Evolutionary conservation across 1,140 invertebrate genomes (phyloP), one percentile per base, ranked within the genome.

Genomic region (Capitella teleta): DNA sequence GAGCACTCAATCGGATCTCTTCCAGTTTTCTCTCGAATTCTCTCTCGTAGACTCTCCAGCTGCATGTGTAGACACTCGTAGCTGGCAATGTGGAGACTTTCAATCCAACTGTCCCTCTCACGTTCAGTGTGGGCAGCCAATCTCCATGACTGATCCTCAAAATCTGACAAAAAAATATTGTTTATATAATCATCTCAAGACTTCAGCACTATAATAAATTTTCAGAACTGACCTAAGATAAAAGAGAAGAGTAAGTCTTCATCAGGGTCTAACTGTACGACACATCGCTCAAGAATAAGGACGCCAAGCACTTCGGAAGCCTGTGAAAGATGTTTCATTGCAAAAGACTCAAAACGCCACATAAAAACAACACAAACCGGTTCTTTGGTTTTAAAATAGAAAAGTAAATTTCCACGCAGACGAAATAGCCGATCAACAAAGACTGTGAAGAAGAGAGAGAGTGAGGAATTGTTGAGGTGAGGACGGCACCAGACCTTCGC

Each of bases 391-490:
- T 93, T 93, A 67, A 93, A 84, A 73, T 93, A 95, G 76, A 97
- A 95, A 42, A 97, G 73, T 3, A 95, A 73, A 75, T 95, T 95
- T 47, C 91, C 91, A 61, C 86, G 79, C 18, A 96, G 76, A 51
- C 89, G 80, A 74, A 88, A 94, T 84, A 87, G 93, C 67, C 88
- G 75, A 64, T 89, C 82, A 53, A 82, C 74, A 68, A 80, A 85
- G 53, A 85, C 88, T 37, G 26, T 42, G 30, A 24, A 21, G 28
- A 37, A 51, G 21, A 51, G 26, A 43, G 21, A 43, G n/a, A 49
- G 6, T 24, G 28, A 49, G 43, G 28, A 25, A 21, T 34, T 34
- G 0, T 10, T 12, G 10, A 34, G 10, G 10, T 41, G 38, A 10
- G 18, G 19, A 12, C 19, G 0, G 14, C 48, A 78, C 79, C 80